These are phyloP conservation scores for Coelogynopora nodosa DNA, from an alignment of 2,888 invertebrate species.

Conservation along the genomic window DNA sequence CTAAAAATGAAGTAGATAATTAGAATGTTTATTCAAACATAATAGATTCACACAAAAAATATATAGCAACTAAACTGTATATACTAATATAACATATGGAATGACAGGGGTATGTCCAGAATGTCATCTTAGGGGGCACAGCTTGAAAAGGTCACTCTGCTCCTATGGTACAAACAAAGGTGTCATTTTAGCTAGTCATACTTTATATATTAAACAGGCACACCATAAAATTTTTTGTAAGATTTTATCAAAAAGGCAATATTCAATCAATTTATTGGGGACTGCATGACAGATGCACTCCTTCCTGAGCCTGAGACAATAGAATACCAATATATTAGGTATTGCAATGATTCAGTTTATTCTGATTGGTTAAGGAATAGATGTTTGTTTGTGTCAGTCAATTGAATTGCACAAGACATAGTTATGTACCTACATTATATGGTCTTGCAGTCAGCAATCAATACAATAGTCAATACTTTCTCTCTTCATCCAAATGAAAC, in stretches of 20 bases:
- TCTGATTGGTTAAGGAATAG: background rate
- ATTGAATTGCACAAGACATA: background rate
- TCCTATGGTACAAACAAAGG: too few species aligned
- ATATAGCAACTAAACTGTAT: background rate
- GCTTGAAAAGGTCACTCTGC: too few species aligned
- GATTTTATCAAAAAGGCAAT: too few species aligned
- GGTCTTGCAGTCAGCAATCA: background rate
- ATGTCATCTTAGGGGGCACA: too few species aligned
- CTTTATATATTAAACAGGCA: too few species aligned
- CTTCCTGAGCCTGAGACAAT: too few species aligned
- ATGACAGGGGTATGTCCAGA: too few species aligned
- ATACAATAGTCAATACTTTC: background rate
- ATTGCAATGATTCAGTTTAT: background rate
- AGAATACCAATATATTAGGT: background rate
- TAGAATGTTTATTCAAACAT: background rate
- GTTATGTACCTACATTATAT: background rate
- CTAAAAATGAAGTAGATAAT: background rate
- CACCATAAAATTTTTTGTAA: too few species aligned
- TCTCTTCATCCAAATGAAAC: background rate
- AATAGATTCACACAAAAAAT: background rate
- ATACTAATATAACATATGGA: background rate
- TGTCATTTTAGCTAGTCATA: too few species aligned
- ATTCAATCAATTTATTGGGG: too few species aligned
- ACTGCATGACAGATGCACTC: too few species aligned
- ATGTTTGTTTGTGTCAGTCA: too few species aligned